Percentiles rank a stretch among this genome's conserved stretches.
These are phyloP conservation scores for Macquaria australasica DNA, from an alignment of 2,113 vertebrate species.

Conservation along the genomic window DNA sequence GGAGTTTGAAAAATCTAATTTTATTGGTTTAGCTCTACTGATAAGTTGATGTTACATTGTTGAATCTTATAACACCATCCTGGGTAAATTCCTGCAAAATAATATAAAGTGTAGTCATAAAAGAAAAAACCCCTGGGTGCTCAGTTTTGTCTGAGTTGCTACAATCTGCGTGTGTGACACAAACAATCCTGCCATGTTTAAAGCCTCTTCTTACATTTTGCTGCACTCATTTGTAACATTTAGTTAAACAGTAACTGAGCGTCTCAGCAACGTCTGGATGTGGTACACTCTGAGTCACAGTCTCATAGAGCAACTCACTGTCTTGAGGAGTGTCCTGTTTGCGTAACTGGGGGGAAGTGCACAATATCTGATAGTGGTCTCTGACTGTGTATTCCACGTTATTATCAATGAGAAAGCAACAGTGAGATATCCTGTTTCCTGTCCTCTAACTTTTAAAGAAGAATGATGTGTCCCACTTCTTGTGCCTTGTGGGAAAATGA, in stretches of 20 bases:
- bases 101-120: not conserved
- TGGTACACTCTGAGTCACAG: constrained; percentile 27
- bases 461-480: not conserved
- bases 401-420: not conserved
- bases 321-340: constrained; percentile 51
- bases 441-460: not conserved
- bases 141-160: not conserved
- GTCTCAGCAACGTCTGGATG: not conserved
- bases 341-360: not conserved
- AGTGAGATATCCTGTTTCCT: constrained; percentile 2
- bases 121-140: not conserved
- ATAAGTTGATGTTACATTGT: not conserved
- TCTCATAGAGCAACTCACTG: constrained; percentile 13
- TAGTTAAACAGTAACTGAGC: constrained; percentile 41
- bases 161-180: not conserved
- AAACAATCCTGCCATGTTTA: not conserved
- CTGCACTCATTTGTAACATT: not conserved
- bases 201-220: not conserved
- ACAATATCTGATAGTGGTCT: not conserved
- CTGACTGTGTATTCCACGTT: not conserved
- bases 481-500: not conserved
- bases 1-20: not conserved
- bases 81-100: not conserved
- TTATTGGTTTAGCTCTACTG: not conserved
- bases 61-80: not conserved